phyloP scores from a whole-genome alignment of 2,113 vertebrate species.

The Trematomus loennbergii region DNA sequence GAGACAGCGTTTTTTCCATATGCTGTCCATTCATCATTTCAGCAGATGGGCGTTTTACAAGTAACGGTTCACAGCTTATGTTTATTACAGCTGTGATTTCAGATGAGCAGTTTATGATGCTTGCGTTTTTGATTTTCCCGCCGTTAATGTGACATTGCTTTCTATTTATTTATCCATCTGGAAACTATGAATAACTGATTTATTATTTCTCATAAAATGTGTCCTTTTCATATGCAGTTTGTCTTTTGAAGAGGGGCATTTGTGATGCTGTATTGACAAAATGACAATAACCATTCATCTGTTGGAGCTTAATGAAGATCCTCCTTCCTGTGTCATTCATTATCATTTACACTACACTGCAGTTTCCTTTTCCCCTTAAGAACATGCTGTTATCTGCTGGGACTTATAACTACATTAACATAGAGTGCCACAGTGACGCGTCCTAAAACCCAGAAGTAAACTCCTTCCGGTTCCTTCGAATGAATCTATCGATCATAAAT shows the following conservation, averaged over 20 bases:
- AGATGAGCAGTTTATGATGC: constrained; percentile 29
- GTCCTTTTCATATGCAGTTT: not conserved
- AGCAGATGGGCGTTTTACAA: constrained; percentile 34
- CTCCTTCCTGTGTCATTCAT: not conserved
- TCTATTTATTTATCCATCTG: not conserved
- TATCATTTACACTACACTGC: not conserved
- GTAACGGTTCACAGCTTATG: not conserved
- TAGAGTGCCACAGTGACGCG: too few species aligned
- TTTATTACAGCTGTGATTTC: constrained; percentile 43
- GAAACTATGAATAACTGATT: constrained; percentile 7
- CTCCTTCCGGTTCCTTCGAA: too few species aligned
- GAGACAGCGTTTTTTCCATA: not conserved
- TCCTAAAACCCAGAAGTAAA: too few species aligned
- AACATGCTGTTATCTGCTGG: too few species aligned
- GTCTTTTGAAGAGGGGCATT: not conserved
- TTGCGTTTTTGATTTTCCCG: constrained; percentile 29
- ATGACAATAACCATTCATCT: not conserved
- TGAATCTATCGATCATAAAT: too few species aligned
- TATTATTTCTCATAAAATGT: not conserved
- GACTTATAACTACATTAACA: not conserved
- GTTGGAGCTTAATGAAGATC: not conserved
- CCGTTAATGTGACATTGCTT: not conserved
- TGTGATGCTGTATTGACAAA: not conserved
- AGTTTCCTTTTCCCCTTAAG: too few species aligned
- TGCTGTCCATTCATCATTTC: constrained; percentile 31